Conservation (phyloP, 2,113 vertebrate species). For the Lampris megalopsis region DNA sequence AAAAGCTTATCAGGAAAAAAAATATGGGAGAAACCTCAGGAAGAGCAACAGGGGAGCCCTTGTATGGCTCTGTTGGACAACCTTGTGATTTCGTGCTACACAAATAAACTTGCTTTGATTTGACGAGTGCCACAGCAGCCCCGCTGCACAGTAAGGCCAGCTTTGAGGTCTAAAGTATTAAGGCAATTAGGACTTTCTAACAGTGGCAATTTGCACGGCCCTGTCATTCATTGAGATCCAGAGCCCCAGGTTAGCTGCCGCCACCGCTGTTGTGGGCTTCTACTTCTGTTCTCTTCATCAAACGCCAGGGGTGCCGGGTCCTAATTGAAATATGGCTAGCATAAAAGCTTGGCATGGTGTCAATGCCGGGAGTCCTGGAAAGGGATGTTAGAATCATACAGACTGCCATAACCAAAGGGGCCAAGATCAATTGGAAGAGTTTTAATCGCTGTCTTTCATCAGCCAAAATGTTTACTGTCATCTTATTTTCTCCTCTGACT, state of each 20-base stretch:
- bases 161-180: constrained; percentile 70
- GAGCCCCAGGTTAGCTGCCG: constrained; percentile 7
- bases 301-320: constrained; percentile 51
- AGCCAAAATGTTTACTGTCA: constrained; percentile 41
- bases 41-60: too few relatives aligned
- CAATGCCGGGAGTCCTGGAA: constrained; percentile 53
- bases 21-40: too few relatives aligned
- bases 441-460: constrained; percentile 58
- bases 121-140: constrained; percentile 61
- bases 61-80: too few relatives aligned
- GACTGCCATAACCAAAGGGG: constrained; percentile 57
- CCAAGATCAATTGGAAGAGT: constrained; percentile 44
- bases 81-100: too few relatives aligned
- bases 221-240: constrained; percentile 48
- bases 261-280: constrained; percentile 37
- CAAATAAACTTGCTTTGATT: too few relatives aligned
- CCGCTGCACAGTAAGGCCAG: constrained; percentile 49
- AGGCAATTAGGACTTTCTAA: constrained; percentile 67
- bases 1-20: too few relatives aligned
- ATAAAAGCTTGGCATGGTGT: constrained; percentile 50
- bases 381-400: constrained; percentile 59
- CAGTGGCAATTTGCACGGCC: constrained; percentile 71
- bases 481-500: constrained; percentile 26
- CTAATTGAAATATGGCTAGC: constrained; percentile 61
- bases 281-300: constrained; percentile 56